These are phyloP conservation scores for Chloroclysta siterata DNA, from an alignment of 2,888 invertebrate genomes.

Conservation along the genomic window DNA sequence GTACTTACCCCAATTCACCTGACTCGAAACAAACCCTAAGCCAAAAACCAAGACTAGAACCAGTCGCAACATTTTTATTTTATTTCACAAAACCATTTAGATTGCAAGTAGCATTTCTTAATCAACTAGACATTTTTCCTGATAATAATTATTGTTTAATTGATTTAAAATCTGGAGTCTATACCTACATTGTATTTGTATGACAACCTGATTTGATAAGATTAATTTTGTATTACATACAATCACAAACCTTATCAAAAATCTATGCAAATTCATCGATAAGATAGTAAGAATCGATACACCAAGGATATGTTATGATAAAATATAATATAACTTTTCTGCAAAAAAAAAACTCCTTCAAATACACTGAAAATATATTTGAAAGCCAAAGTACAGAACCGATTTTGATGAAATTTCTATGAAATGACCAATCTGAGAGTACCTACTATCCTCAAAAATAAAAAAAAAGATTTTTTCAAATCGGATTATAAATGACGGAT, in stretches of 20 bases:
- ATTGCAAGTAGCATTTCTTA: slow-evolving; percentile 1
- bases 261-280: not conserved
- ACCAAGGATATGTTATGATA: not conserved
- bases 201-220: not conserved
- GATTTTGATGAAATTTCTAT: too few species aligned
- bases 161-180: not conserved
- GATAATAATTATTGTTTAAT: not conserved
- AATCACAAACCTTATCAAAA: too few species aligned
- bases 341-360: too few species aligned
- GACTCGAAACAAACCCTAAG: slow-evolving; percentile 9
- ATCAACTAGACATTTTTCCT: not conserved
- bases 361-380: too few species aligned
- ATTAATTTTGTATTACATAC: too few species aligned
- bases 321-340: too few species aligned
- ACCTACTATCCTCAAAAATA: too few species aligned
- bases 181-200: not conserved
- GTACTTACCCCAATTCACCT: slow-evolving; percentile 22
- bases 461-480: too few species aligned
- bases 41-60: not conserved
- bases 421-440: too few species aligned
- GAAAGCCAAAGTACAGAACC: too few species aligned
- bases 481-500: too few species aligned
- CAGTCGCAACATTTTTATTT: slow-evolving; percentile 14
- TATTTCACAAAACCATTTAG: not conserved
- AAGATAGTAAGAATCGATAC: not conserved